These are phyloP conservation scores for Watsonalla binaria DNA, from an alignment of 2,888 invertebrate species.

Conservation along the genomic window DNA sequence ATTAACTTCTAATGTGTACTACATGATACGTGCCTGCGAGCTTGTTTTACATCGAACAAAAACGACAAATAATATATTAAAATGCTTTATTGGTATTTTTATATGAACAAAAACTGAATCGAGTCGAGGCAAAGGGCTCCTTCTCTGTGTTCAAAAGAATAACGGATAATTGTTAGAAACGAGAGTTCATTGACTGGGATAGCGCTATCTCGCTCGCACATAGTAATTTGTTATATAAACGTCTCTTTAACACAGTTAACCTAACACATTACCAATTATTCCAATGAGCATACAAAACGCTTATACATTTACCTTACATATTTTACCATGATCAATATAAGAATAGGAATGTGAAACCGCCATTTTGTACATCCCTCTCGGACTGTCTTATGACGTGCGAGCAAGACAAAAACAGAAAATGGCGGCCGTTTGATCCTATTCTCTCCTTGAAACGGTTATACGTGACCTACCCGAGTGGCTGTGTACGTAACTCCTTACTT, in stretches of 20 bases:
- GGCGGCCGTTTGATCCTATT: too few species aligned
- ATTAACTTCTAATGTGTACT: too few species aligned
- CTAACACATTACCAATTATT: constrained; percentile 2
- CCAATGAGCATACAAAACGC: constrained; percentile 21
- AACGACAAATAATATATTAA: neutral
- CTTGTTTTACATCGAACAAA: neutral
- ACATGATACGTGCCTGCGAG: too few species aligned
- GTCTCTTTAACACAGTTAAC: neutral
- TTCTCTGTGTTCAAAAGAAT: neutral
- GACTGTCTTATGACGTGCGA: too few species aligned
- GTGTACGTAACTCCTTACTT: constrained; percentile 28
- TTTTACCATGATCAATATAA: constrained; percentile 8
- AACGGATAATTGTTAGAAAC: neutral
- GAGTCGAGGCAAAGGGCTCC: neutral
- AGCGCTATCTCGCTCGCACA: too few species aligned
- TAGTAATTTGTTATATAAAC: neutral
- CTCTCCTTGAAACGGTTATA: neutral
- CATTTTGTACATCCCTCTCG: too few species aligned
- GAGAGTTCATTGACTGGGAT: neutral
- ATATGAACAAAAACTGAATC: neutral
- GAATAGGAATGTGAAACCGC: too few species aligned
- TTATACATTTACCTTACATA: constrained; percentile 24
- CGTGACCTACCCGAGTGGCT: neutral
- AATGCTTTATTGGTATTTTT: neutral
- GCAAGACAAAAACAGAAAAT: too few species aligned